A percentile compares a stretch with the other conserved stretches of the same genome.
Conservation (phyloP, 1,140 invertebrate species). For the Papilio dardanus region DNA sequence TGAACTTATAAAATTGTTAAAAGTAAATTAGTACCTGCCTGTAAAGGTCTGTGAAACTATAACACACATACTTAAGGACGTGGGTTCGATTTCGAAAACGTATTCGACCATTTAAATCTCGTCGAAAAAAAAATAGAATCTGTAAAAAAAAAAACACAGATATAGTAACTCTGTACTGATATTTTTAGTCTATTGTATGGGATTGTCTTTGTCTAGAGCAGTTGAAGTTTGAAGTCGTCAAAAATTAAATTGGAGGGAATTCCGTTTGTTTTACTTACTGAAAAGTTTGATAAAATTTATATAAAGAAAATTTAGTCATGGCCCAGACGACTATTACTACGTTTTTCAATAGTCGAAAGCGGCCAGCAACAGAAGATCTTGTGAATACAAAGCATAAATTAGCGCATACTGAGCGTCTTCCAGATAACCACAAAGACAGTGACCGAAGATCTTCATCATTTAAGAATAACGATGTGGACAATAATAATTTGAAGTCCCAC, state of each 20-base stretch:
- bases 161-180: background rate
- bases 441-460: slow-evolving; percentile 39
- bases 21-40: background rate
- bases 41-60: background rate
- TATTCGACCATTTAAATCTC: background rate
- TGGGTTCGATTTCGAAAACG: background rate
- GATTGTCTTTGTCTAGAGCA: slow-evolving; percentile 48
- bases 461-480: slow-evolving; percentile 41
- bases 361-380: slow-evolving; percentile 85
- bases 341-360: slow-evolving; percentile 88
- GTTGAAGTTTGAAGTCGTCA: slow-evolving; percentile 40
- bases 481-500: slow-evolving; percentile 37
- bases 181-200: background rate
- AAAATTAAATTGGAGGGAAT: slow-evolving; percentile 61
- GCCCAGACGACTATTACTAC: slow-evolving; percentile 87
- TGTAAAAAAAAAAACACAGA: background rate
- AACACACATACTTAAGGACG: too few relatives aligned
- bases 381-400: slow-evolving; percentile 84
- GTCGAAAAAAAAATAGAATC: background rate
- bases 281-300: background rate
- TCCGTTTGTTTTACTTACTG: slow-evolving; percentile 4
- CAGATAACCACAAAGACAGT: slow-evolving; percentile 39
- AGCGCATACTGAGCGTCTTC: slow-evolving; percentile 76
- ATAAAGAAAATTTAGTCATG: slow-evolving; percentile 73
- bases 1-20: too few relatives aligned